Percentiles rank a stretch among this genome's conserved stretches.
phyloP scores from a whole-genome alignment of 2,888 invertebrate genomes.

The Galeopsomyia nigrocyanea region DNA sequence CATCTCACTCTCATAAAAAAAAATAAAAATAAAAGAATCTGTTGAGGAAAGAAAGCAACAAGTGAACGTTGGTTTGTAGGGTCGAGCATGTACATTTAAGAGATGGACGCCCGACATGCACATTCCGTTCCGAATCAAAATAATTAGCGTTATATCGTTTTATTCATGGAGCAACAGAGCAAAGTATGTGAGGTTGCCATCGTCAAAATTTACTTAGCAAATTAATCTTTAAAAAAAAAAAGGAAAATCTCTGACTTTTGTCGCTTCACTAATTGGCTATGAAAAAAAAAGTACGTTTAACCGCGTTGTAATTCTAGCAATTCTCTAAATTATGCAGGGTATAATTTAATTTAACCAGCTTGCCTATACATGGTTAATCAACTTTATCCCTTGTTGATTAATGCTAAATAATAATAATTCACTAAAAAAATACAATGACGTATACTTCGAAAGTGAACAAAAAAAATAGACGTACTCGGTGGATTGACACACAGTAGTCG shows the following conservation, averaged over 20 bases:
- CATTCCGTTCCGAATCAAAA: slow-evolving; percentile 42
- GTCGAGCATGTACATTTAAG: slow-evolving; percentile 47
- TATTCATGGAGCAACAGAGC: slow-evolving; percentile 40
- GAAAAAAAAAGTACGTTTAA: too few relatives aligned
- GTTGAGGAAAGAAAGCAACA: slow-evolving; percentile 34
- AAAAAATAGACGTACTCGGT: background rate
- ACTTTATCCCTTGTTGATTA: background rate
- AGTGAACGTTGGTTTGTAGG: slow-evolving; percentile 45
- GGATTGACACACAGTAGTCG: background rate
- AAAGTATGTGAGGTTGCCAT: slow-evolving; percentile 43
- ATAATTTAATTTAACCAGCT: slow-evolving; percentile 31
- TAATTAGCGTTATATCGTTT: slow-evolving; percentile 39
- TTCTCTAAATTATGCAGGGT: background rate
- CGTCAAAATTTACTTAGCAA: slow-evolving; percentile 31
- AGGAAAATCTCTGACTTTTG: slow-evolving; percentile 38
- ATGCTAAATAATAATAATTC: background rate
- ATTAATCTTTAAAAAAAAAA: slow-evolving; percentile 32
- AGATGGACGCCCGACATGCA: slow-evolving; percentile 41
- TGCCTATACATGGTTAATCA: slow-evolving; percentile 18
- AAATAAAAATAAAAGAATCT: too few relatives aligned
- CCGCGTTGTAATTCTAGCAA: too few relatives aligned
- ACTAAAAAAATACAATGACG: background rate
- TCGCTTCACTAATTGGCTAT: background rate
- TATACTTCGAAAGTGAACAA: background rate
- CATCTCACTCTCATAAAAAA: slow-evolving; percentile 21